phyloP scores from a whole-genome alignment of 2,888 invertebrate species.

The Matsumyia berberina region DNA sequence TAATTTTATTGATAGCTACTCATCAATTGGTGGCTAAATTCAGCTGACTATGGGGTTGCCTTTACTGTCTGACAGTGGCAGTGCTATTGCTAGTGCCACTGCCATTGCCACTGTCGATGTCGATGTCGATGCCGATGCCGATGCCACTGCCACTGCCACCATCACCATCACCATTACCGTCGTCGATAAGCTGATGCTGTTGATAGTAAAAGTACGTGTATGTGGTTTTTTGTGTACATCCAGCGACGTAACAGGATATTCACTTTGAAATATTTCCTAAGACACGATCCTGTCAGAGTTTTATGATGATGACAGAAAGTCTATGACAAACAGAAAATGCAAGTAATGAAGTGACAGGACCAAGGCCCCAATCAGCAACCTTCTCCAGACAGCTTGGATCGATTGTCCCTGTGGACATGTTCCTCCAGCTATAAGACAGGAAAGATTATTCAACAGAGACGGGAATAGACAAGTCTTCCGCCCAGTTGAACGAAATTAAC shows the following conservation, averaged over 20 bases:
- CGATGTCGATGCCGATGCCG: background rate
- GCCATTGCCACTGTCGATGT: background rate
- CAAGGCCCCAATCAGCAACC: no score
- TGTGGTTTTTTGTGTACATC: conserved; percentile 38
- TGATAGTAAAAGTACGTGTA: conserved; percentile 35
- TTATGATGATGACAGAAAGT: no score
- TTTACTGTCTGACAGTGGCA: conserved; percentile 63
- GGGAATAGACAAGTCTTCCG: no score
- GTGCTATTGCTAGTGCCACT: conserved; percentile 27
- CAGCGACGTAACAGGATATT: background rate
- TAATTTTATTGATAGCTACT: conserved; percentile 77
- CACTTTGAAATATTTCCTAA: background rate
- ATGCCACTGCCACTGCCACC: conserved; percentile 12
- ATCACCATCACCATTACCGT: conserved; percentile 13
- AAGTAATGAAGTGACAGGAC: no score
- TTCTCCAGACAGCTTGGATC: no score
- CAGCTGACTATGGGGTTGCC: conserved; percentile 70
- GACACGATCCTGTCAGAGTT: no score
- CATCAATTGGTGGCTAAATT: conserved; percentile 75
- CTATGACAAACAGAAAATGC: no score
- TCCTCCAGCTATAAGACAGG: no score
- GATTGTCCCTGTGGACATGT: no score
- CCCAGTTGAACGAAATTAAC: no score
- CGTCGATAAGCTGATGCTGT: conserved; percentile 49
- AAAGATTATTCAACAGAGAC: no score